Percentiles rank a stretch among this genome's conserved stretches.
These are phyloP conservation scores for Malurus cyaneus DNA, from an alignment of 2,113 vertebrate genomes.

Conservation along the genomic window DNA sequence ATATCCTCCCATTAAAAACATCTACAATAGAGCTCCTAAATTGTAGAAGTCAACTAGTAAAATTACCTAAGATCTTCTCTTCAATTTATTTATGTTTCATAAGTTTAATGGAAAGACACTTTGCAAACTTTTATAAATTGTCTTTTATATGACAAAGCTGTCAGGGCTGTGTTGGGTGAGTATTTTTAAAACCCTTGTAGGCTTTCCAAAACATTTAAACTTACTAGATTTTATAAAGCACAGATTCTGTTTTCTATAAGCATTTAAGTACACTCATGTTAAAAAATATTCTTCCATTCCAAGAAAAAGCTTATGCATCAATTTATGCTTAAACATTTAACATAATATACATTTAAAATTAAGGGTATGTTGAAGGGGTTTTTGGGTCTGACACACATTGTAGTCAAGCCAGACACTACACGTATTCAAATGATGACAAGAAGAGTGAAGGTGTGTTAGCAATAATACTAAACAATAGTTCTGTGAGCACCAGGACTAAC, in stretches of 20 bases:
- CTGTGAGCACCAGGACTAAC: neutral
- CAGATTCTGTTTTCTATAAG: neutral
- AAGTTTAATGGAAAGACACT: neutral
- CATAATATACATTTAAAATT: neutral
- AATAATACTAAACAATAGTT: neutral
- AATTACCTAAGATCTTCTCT: neutral
- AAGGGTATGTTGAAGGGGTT: neutral
- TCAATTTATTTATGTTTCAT: neutral
- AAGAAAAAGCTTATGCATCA: neutral
- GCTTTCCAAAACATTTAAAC: neutral
- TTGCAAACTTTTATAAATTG: neutral
- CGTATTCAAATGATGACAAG: neutral
- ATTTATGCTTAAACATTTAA: neutral
- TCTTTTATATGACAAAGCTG: neutral
- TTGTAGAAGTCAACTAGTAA: neutral
- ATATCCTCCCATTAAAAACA: neutral
- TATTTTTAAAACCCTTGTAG: neutral
- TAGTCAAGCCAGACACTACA: neutral
- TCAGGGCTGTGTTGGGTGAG: neutral
- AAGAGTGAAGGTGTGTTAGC: neutral
- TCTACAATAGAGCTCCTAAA: neutral
- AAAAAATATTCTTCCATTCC: neutral
- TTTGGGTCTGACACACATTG: neutral
- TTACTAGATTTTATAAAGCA: neutral
- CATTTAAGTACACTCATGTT: neutral